Percentiles rank a stretch among this genome's conserved stretches.
phyloP scores from a whole-genome alignment of 2,888 invertebrate species.

The Fragum whitleyi region DNA sequence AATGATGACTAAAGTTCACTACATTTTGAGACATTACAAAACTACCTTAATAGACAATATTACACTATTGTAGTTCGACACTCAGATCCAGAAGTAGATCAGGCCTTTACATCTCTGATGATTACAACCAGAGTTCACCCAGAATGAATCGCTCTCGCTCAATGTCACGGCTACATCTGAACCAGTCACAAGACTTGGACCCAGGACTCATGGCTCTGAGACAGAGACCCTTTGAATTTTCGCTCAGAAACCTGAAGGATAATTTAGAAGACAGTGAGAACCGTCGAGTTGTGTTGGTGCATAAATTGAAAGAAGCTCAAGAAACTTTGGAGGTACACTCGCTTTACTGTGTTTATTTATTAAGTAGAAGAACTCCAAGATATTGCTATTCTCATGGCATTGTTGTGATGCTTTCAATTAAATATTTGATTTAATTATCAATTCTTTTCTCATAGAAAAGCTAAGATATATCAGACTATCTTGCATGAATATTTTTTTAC shows the following conservation, averaged over 20 bases:
- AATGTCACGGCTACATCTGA: slow-evolving; percentile 69
- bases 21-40: too few relatives aligned
- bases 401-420: too few relatives aligned
- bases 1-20: too few relatives aligned
- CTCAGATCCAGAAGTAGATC: slow-evolving; percentile 67
- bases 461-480: too few relatives aligned
- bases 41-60: too few relatives aligned
- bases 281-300: slow-evolving; percentile 77
- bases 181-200: slow-evolving; percentile 63
- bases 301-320: slow-evolving; percentile 82
- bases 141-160: slow-evolving; percentile 74
- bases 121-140: slow-evolving; percentile 62
- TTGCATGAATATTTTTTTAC: too few relatives aligned
- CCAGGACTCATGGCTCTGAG: slow-evolving; percentile 56
- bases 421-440: too few relatives aligned
- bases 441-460: too few relatives aligned
- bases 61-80: slow-evolving; percentile 70
- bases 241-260: slow-evolving; percentile 67
- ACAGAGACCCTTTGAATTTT: slow-evolving; percentile 64
- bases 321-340: slow-evolving; percentile 78
- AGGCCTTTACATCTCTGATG: slow-evolving; percentile 66
- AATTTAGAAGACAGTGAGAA: slow-evolving; percentile 82
- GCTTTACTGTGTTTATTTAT: too few relatives aligned
- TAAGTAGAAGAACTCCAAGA: neutral
- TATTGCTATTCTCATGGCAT: neutral